A percentile compares a stretch with the other conserved stretches of the same genome.
phyloP scores from a whole-genome alignment of 2,888 invertebrate species.

The Leistus spinibarbis region DNA sequence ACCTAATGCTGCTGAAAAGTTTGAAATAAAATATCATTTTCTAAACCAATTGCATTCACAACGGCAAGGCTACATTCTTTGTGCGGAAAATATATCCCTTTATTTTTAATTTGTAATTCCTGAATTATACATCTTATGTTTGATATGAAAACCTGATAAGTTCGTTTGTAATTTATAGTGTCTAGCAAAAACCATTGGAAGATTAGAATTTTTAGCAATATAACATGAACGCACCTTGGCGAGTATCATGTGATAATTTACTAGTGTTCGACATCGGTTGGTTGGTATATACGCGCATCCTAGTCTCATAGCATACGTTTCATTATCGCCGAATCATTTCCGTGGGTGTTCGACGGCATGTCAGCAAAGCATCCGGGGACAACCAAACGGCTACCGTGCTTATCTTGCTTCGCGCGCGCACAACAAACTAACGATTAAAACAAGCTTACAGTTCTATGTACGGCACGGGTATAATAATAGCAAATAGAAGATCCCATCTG shows the following conservation, averaged over 20 bases:
- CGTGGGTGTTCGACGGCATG: slow-evolving; percentile 22
- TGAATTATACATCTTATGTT: background rate
- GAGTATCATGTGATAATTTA: slow-evolving; percentile 2
- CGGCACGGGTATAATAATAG: slow-evolving; percentile 8
- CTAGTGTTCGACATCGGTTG: background rate
- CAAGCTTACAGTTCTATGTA: slow-evolving; percentile 20
- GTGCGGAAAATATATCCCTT: background rate
- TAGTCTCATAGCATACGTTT: background rate
- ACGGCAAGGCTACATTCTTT: too few species aligned
- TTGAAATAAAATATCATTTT: too few species aligned
- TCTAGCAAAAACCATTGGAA: background rate
- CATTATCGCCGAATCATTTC: slow-evolving; percentile 27
- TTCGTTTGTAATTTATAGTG: background rate
- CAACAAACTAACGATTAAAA: slow-evolving; percentile 27
- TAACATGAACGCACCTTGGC: background rate
- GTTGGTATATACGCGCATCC: background rate
- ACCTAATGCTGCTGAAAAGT: too few species aligned
- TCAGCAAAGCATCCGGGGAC: slow-evolving; percentile 5
- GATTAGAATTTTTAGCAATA: background rate
- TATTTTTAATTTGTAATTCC: background rate
- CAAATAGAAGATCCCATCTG: slow-evolving; percentile 28
- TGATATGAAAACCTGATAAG: background rate
- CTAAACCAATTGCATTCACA: too few species aligned
- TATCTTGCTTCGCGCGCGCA: slow-evolving; percentile 9
- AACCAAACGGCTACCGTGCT: slow-evolving; percentile 7